Evolutionary conservation across 2,888 invertebrate species (phyloP).

Genomic region (Pollenia labialis): DNA sequence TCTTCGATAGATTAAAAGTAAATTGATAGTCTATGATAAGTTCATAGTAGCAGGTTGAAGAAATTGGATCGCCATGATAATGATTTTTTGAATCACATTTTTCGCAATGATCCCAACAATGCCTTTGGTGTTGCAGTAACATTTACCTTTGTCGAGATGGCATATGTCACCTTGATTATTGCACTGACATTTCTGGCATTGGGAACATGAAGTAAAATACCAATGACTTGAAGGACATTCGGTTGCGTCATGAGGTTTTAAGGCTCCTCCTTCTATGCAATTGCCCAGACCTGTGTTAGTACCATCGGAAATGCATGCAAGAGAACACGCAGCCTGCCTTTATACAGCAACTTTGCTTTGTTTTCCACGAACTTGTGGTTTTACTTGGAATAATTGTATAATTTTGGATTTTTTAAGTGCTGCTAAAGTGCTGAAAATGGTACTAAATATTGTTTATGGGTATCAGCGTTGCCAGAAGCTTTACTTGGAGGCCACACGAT

Average conservation of each 20-base stretch:
- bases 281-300: slow-evolving; percentile 93
- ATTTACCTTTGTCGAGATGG: slow-evolving; percentile 95
- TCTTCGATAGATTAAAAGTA: slow-evolving; percentile 98
- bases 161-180: slow-evolving; percentile 97
- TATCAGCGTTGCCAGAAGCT: no score
- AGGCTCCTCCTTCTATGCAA: slow-evolving; percentile 94
- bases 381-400: no score
- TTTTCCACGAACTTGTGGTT: no score
- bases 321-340: no score
- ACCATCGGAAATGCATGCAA: no score
- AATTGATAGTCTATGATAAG: slow-evolving; percentile 99
- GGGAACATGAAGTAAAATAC: slow-evolving; percentile 97
- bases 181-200: slow-evolving; percentile 96
- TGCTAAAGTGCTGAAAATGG: no score
- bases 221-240: slow-evolving; percentile 90
- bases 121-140: slow-evolving; percentile 98
- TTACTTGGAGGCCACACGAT: no score
- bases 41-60: slow-evolving; percentile 98
- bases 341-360: no score
- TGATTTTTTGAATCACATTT: slow-evolving; percentile 97
- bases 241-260: slow-evolving; percentile 85
- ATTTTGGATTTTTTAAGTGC: no score
- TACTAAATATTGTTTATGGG: no score
- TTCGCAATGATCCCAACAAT: slow-evolving; percentile 96
- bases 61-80: slow-evolving; percentile 96